Percentiles rank a stretch among this genome's conserved stretches.
phyloP scores from a whole-genome alignment of 2,113 vertebrate genomes.

The Epinephelus cyanopodus region DNA sequence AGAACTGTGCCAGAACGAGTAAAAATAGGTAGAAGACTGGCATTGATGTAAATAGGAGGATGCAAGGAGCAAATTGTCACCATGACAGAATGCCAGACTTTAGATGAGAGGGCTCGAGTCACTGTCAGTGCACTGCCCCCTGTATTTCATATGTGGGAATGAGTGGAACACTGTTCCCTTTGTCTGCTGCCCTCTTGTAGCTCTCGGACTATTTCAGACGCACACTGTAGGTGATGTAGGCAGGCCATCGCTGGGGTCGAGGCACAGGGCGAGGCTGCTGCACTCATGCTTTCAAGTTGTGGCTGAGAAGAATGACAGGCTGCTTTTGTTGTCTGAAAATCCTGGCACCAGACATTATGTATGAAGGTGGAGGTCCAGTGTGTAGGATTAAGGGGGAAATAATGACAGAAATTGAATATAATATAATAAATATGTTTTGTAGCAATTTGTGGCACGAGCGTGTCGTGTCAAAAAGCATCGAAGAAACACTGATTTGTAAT shows the following conservation, averaged over 20 bases:
- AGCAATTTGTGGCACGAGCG: too few species aligned
- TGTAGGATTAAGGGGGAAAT: too few species aligned
- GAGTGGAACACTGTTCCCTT: constrained; percentile 22
- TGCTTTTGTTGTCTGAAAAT: neutral
- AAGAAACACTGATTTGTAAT: too few species aligned
- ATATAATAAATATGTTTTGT: too few species aligned
- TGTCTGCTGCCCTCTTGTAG: constrained; percentile 26
- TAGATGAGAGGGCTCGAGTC: neutral
- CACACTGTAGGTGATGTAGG: constrained; percentile 23
- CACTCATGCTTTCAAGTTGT: neutral
- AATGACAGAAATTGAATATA: too few species aligned
- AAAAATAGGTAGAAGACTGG: neutral
- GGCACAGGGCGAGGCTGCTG: neutral
- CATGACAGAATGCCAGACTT: neutral
- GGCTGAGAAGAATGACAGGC: neutral
- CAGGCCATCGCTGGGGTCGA: neutral
- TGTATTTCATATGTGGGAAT: constrained; percentile 15
- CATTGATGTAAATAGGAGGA: neutral
- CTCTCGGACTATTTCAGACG: constrained; percentile 13
- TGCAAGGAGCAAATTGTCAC: neutral
- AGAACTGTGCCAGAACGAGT: neutral
- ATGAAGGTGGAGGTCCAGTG: neutral
- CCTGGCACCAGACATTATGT: neutral
- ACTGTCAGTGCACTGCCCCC: neutral
- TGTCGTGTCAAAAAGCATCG: too few species aligned